A percentile compares a stretch with the other conserved stretches of the same genome.
phyloP scores from a whole-genome alignment of 2,113 vertebrate species.

The Isichthys henryi region DNA sequence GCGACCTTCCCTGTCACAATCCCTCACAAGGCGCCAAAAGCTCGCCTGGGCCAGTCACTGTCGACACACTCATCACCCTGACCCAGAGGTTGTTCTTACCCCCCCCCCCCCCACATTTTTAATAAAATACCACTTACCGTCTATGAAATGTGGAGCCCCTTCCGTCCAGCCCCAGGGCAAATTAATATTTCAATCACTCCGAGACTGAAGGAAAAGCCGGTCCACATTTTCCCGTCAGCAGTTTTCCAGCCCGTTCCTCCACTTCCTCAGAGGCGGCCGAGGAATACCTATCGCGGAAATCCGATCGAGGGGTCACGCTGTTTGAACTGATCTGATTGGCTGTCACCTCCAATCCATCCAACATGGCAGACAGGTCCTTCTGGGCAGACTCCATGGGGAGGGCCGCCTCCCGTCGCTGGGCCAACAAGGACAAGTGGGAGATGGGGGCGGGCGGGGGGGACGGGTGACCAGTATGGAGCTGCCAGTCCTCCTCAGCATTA shows the following conservation, averaged over 20 bases:
- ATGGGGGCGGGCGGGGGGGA: constrained; percentile 45
- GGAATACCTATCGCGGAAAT: constrained; percentile 54
- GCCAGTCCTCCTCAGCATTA: constrained; percentile 97
- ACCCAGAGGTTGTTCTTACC: constrained; percentile 32
- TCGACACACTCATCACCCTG: constrained; percentile 38
- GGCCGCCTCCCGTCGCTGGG: constrained; percentile 62
- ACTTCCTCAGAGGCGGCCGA: constrained; percentile 42
- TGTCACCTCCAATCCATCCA: constrained; percentile 76
- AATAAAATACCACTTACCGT: constrained; percentile 83
- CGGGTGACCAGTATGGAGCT: constrained; percentile 76
- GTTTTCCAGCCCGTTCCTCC: constrained; percentile 34
- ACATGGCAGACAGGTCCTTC: constrained; percentile 67
- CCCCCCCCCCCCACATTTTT: constrained; percentile 35
- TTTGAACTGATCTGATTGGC: constrained; percentile 75
- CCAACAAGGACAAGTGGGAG: constrained; percentile 69
- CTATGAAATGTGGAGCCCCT: constrained; percentile 63
- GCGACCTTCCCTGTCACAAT: constrained; percentile 62
- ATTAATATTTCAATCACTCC: constrained; percentile 95
- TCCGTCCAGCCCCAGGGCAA: constrained; percentile 74
- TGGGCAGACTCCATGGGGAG: constrained; percentile 71
- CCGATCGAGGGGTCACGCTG: constrained; percentile 59
- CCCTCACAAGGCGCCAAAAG: constrained; percentile 41
- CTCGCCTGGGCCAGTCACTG: constrained; percentile 42
- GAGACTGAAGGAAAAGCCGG: constrained; percentile 62
- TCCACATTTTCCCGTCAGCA: constrained; percentile 70